Evolutionary conservation across 30 jellyfish, hydroid and myxozoan species (phyloP).

Genomic region (Phacellophora camtschatica): DNA sequence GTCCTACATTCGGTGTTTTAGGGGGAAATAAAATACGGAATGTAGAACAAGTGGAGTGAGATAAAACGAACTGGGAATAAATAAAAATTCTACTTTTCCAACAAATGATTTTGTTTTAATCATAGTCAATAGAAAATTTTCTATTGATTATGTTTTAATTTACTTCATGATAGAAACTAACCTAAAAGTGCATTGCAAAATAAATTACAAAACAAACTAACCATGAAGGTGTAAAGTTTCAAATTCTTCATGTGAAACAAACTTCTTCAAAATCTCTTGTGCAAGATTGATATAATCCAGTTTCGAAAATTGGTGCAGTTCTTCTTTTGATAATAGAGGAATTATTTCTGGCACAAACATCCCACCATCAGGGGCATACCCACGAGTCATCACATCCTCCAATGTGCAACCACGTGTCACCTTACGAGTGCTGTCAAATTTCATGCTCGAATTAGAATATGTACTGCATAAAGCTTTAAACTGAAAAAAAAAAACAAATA

Average conservation of each 20-base stretch:
- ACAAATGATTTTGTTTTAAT: no score
- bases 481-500: no score
- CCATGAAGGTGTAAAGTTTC: conserved; percentile 1
- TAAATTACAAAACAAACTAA: not conserved
- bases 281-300: conserved; percentile 56
- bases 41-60: no score
- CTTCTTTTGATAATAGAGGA: conserved; percentile 49
- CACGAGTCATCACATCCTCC: conserved; percentile 61
- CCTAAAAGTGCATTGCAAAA: no score
- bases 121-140: no score
- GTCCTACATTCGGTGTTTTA: no score
- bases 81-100: no score
- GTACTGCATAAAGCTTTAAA: no score
- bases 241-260: conserved; percentile 32
- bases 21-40: no score
- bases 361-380: conserved; percentile 83
- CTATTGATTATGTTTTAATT: no score
- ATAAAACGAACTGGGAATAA: no score
- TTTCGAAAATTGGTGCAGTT: not conserved
- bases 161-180: no score
- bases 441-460: conserved; percentile 6
- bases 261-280: conserved; percentile 37
- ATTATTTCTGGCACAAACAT: conserved; percentile 67
- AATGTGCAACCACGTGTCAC: conserved; percentile 12
- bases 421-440: conserved; percentile 67